phyloP scores from a whole-genome alignment of 2,113 vertebrate genomes.

The Peromyscus leucopus region DNA sequence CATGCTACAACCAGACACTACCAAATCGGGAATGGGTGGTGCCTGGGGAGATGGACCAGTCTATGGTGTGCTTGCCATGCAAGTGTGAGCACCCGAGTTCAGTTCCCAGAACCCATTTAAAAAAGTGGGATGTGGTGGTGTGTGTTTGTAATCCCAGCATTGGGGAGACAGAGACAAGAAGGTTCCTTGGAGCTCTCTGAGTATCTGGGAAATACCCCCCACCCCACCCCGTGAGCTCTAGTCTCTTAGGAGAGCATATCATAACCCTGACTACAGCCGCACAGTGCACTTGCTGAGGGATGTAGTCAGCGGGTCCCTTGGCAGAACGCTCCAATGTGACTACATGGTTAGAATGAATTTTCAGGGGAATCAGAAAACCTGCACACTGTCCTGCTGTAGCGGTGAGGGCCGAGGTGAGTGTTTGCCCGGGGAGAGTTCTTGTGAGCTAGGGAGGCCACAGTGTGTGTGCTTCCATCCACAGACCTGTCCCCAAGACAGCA shows the following conservation, averaged over 20 bases:
- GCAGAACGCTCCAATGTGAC: not conserved
- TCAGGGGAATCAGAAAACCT: not conserved
- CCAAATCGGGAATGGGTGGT: not conserved
- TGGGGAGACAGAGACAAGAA: not conserved
- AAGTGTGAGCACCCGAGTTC: not conserved
- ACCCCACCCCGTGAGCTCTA: not conserved
- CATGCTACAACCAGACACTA: not conserved
- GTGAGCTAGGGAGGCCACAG: fast-evolving
- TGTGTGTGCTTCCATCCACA: not conserved
- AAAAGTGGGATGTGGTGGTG: not conserved
- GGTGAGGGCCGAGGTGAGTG: not conserved
- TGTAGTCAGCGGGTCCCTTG: not conserved
- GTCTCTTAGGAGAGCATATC: too few relatives aligned
- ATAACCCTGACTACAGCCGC: too few relatives aligned
- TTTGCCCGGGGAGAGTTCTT: too few relatives aligned
- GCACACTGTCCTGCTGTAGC: fast-evolving
- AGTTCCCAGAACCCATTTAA: not conserved
- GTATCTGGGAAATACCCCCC: too few relatives aligned
- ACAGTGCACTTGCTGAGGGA: not conserved
- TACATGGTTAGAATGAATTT: not conserved
- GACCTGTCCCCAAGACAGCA: fast-evolving
- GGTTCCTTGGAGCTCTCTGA: not conserved
- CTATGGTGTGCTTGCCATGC: not conserved
- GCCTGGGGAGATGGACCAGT: not conserved
- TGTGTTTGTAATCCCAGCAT: not conserved